phyloP scores from a whole-genome alignment of 1,140 invertebrate genomes.

The Hyles vespertilio region DNA sequence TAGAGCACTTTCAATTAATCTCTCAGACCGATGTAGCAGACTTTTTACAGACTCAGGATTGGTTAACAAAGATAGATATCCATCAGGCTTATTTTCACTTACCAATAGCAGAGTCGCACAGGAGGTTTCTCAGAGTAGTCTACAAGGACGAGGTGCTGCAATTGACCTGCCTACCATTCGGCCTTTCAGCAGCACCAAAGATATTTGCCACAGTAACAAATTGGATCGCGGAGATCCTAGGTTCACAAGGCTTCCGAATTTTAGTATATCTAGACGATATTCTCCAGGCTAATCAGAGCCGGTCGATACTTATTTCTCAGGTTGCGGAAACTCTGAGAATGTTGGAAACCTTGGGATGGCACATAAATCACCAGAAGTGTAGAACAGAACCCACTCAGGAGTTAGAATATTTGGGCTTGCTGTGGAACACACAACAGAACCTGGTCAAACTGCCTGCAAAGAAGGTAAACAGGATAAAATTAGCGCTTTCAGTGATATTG shows the following conservation, averaged over 20 bases:
- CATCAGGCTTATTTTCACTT: too few relatives aligned
- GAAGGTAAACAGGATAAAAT: conserved; percentile 20
- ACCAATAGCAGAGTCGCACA: too few relatives aligned
- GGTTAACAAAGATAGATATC: too few relatives aligned
- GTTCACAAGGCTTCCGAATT: conserved; percentile 20
- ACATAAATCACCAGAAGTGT: conserved; percentile 36
- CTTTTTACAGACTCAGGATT: too few relatives aligned
- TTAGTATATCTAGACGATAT: conserved; percentile 40
- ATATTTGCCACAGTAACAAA: conserved; percentile 29
- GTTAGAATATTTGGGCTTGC: conserved; percentile 34
- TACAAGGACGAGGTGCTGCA: too few relatives aligned
- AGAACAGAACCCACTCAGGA: conserved; percentile 22
- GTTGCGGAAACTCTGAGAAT: conserved; percentile 15
- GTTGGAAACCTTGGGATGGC: conserved; percentile 30
- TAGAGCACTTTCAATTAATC: too few relatives aligned
- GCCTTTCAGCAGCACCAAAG: conserved; percentile 24
- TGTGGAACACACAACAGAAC: conserved; percentile 17
- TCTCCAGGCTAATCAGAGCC: conserved; percentile 15
- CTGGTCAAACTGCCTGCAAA: not conserved
- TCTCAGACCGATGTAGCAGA: too few relatives aligned
- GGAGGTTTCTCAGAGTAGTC: too few relatives aligned
- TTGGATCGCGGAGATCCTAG: conserved; percentile 29
- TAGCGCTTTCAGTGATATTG: conserved; percentile 17
- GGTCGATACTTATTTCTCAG: conserved; percentile 12
- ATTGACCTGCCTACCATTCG: conserved; percentile 24